Base-by-base conservation (phyloP, 2,113 vertebrate species). In the Gavia stellata region DNA sequence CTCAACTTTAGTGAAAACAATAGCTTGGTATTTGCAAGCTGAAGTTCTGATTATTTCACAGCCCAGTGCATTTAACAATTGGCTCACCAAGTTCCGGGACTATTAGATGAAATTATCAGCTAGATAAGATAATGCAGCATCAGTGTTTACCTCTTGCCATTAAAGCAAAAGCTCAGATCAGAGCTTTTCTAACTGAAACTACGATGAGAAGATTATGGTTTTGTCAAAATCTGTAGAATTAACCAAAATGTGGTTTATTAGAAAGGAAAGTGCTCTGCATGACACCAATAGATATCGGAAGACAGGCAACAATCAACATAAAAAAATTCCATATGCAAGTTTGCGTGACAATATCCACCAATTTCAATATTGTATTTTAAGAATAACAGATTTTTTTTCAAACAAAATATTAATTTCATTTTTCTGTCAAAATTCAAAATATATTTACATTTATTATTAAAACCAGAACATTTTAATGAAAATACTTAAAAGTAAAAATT, bases 21-120 rank as follows among this genome's bases (percentile, higher is more conserved):
- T 95, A 91, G 92, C 53, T 87, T 55, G 88, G 75, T 94, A 94
- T 94, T 94, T 81, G 68, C 84, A 91, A 75, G 92, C 95, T 91
- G 25, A 95, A 83, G 79, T 63, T 81, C 88, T 9, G 1, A 72
- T 87, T 88, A 96, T 75, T 96, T 92, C 88, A 94, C 87, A 93
- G 90, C 33, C 68, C 75, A 78, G 31, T 50, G 81, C 47, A 9
- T 88, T 93, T 86, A 92, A 92, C 92, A 94, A 84, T 33, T 65
- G 86, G 83, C 96, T 81, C 94, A 91, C 72, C 81, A 44, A 92
- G 71, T 75, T 95, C 88, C 88, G 31, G 96, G 84, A 86, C 61
- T 49, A 93, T 56, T 28, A 94, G 42, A 68, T 86, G 62, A 92
- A 94, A 97, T 95, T 96, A 96, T 80, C 83, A 92, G 68, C 84